Conservation (phyloP, 2,113 vertebrate genomes). For the Cettia cetti region DNA sequence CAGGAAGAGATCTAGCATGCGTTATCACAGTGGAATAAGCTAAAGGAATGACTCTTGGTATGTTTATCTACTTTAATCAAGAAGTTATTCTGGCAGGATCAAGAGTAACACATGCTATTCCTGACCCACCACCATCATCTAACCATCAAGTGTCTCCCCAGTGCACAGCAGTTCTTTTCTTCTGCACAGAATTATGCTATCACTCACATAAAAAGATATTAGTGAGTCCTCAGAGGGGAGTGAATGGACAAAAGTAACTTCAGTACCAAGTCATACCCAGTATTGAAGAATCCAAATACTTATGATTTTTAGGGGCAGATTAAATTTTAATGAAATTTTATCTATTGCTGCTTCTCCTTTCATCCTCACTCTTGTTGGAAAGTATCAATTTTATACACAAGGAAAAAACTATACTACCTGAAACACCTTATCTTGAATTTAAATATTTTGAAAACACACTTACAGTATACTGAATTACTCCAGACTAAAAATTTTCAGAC, state of each 20-base stretch:
- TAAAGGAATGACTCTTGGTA: neutral
- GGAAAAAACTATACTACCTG: neutral
- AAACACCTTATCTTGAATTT: neutral
- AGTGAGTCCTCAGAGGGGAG: neutral
- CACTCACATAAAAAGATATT: neutral
- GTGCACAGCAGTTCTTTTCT: neutral
- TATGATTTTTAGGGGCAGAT: neutral
- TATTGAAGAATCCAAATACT: neutral
- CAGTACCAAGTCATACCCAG: neutral
- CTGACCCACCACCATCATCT: neutral
- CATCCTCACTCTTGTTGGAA: neutral
- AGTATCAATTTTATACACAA: neutral
- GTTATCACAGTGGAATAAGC: neutral
- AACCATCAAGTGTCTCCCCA: neutral
- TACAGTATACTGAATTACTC: neutral
- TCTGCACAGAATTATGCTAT: neutral
- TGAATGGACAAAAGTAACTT: neutral
- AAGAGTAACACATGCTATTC: neutral
- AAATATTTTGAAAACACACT: neutral
- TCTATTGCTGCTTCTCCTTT: neutral
- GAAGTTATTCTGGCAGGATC: neutral
- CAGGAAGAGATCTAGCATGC: neutral
- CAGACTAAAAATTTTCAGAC: neutral
- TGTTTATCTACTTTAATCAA: neutral
- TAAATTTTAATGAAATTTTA: neutral